Base-by-base conservation (phyloP, 2,797 vertebrate genomes). In the Fratercula arctica region DNA sequence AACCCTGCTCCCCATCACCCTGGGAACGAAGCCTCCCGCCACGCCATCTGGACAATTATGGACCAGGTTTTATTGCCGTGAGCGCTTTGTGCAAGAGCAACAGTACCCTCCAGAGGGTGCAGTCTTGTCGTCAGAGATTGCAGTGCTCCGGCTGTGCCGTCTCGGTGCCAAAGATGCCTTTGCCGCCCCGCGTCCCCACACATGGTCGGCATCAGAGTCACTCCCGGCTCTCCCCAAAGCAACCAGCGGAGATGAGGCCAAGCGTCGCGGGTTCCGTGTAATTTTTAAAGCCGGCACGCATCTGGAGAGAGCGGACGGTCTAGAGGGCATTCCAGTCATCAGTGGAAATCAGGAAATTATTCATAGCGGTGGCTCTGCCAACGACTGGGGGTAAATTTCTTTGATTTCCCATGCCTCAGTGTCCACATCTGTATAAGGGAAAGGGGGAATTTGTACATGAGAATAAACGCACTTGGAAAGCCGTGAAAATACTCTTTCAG, bases 401-500 rank as follows among this genome's bases (percentile, higher is more conserved):
- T 95, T 92, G 91, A 96, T 96, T 97, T 92, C 82, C 78, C 92
- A 85, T 92, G 95, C 91, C 88, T 95, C 13, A 4, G 43, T 35
- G 61, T 96, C 93, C 95, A 96, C 95, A 96, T 96, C 89, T 96
- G 92, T 92, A 92, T 35, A 29, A 85, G 64, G 82, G 68, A 15
- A 41, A 79, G 68, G 82, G 88, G 85, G 92, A 39, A 39, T 51
- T 84, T 2, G 1, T 81, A 20, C 83, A 73, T 66, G 90, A 89
- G 91, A 91, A 91, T 89, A 83, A 89, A 94, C 11, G 28, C 37
- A 2, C 87, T 94, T 54, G 89, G 95, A 94, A 69, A 95, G 89
- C 95, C 85, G 48, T 95, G 95, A 95, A 92, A 95, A 83, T 66
- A 26, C 87, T 67, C 96, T 97, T 96, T 96, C 95, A 94, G 96